A percentile compares a stretch with the other conserved stretches of the same genome.
Evolutionary conservation across 2,797 vertebrate species (phyloP).

Genomic region (Saxicola maurus): DNA sequence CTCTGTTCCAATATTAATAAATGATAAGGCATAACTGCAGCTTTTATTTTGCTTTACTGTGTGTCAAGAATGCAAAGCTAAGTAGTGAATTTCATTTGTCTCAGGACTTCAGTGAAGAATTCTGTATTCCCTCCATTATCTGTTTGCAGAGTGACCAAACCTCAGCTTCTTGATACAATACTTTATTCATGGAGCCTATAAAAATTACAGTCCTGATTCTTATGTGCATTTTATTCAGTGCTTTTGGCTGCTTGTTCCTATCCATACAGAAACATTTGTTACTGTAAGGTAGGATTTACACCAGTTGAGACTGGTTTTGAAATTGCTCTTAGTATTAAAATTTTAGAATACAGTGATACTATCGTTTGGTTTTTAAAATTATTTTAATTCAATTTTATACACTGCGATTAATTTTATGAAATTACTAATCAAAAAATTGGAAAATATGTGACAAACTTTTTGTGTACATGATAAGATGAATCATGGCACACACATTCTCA

Average conservation of each 20-base stretch:
- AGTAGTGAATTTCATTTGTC: not conserved
- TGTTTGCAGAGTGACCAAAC: not conserved
- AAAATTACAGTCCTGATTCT: not conserved
- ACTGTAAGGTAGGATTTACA: not conserved
- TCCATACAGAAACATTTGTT: not conserved
- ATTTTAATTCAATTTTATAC: not conserved
- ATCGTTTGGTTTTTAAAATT: not conserved
- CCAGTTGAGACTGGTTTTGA: not conserved
- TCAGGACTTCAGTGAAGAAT: not conserved
- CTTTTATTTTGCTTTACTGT: conserved; percentile 1
- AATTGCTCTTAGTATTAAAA: not conserved
- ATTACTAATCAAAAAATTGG: not conserved
- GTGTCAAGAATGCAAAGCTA: not conserved
- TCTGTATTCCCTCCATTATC: not conserved
- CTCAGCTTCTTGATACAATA: not conserved
- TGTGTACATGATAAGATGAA: not conserved
- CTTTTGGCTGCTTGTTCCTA: not conserved
- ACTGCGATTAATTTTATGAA: not conserved
- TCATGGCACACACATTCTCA: not conserved
- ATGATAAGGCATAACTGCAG: not conserved
- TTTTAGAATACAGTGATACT: not conserved
- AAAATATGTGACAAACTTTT: not conserved
- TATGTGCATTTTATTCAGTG: not conserved
- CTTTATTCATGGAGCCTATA: not conserved
- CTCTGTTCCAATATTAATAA: conserved; percentile 14